phyloP scores from a whole-genome alignment of 1,140 invertebrate species.

The Triops cancriformis region DNA sequence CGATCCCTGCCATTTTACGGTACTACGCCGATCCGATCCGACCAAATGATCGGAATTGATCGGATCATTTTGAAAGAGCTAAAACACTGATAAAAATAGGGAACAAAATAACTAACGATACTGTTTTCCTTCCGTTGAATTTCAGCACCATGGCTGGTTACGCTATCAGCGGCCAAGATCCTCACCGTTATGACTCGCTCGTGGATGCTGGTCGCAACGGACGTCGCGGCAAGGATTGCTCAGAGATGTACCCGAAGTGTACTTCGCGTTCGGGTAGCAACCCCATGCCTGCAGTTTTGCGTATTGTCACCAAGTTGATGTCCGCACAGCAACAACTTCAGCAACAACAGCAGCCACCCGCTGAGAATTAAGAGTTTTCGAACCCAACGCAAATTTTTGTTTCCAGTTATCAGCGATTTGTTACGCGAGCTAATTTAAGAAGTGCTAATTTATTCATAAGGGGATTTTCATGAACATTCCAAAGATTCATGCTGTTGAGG shows the following conservation, averaged over 20 bases:
- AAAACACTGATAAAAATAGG: no score
- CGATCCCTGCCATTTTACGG: no score
- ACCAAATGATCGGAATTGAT: no score
- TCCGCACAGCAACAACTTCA: background rate
- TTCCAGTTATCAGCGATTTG: background rate
- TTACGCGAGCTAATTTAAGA: background rate
- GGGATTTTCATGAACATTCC: background rate
- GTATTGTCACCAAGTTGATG: slow-evolving; percentile 25
- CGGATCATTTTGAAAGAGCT: no score
- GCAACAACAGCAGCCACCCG: background rate
- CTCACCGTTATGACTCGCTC: slow-evolving; percentile 49
- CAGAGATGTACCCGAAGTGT: slow-evolving; percentile 52
- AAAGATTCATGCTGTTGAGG: background rate
- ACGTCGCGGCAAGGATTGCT: slow-evolving; percentile 71
- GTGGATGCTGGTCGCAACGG: slow-evolving; percentile 75
- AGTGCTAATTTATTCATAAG: slow-evolving; percentile 2
- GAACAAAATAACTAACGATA: background rate
- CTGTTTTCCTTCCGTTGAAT: background rate
- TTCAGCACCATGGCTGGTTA: slow-evolving; percentile 27
- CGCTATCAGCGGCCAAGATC: slow-evolving; percentile 26
- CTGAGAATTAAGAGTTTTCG: background rate
- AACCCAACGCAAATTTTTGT: background rate
- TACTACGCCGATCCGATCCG: no score
- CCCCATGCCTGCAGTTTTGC: slow-evolving; percentile 23
- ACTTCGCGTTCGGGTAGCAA: slow-evolving; percentile 21